Evolutionary conservation across 2,888 invertebrate species (phyloP), one percentile per base, ranked within the genome.

Genomic region (Caenorhabditis sp.): DNA sequence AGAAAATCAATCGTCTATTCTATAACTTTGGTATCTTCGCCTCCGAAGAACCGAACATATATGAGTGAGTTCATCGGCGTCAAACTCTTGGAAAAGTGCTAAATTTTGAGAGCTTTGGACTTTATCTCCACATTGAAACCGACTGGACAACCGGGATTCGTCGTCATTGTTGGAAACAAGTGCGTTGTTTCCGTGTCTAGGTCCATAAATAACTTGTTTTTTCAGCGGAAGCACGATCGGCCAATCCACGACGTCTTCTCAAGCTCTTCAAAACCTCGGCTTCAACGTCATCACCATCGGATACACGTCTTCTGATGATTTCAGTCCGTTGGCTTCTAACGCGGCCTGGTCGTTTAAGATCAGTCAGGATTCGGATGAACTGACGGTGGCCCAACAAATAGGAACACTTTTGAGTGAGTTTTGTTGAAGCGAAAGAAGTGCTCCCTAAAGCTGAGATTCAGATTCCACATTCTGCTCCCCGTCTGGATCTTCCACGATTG

Each of bases 81-180:
- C n/a, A n/a, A n/a, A n/a, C n/a, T n/a, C n/a, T n/a, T n/a, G n/a
- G n/a, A n/a, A n/a, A n/a, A n/a, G n/a, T n/a, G n/a, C n/a, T n/a
- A n/a, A n/a, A n/a, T n/a, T n/a, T 15, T 5, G 35, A 48, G 46
- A 32, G 30, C 70, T 0, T 39, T 70, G 5, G 22, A 35, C 9
- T 15, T 26, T 20, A 70, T 61, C 11, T 9, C 59, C 11, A 52
- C 15, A 5, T 26, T 61, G 11, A 27, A 17, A 5, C 6, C 20
- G 5, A 20, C 24, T 17, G 59, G 68, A 43, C 4, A n/a, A 7
- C 59, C 52, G 1, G 59, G 59, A 32, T 59, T 59, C 13, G 70
- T 70, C 17, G 55, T 70, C n/a, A 13, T 70, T 15, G n/a, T 70
- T 20, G 70, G 61, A 22, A 50, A 50, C 26, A 46, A 53, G 53